Base-by-base conservation (phyloP, 2,888 invertebrate species). In the Euclidia mi region DNA sequence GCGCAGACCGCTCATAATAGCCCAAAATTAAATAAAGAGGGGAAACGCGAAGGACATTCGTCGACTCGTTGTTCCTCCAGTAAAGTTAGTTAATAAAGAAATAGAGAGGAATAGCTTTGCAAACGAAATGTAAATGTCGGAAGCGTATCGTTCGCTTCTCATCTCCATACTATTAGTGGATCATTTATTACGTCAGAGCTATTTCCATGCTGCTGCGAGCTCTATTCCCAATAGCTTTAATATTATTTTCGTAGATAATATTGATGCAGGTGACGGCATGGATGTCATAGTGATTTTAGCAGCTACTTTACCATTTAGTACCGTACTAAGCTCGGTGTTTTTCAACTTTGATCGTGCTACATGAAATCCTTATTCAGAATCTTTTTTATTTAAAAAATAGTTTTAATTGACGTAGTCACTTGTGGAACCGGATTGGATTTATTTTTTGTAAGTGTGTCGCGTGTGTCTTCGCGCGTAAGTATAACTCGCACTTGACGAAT, bases 121-220 rank as follows among this genome's bases (percentile, higher is more conserved):
- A 51, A 70, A 59, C 47, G 50, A 67, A 56, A 72, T 70, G 67
- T 64, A 64, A 72, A 72, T 70, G 56, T 45, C 28, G 48, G 40
- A 11, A 59, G 55, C 64, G 67, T 64, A 61, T 71, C 63, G 66
- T 58, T 50, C 37, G 64, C 34, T 38, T 52, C 70, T 72, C 73
- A 71, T 71, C 71, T 72, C 64, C 73, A 72, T 72, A 70, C 60
- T 66, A 72, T 71, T 72, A 71, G 67, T 57, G 57, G 67, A 67
- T 66, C 64, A 67, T 72, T 71, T 72, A 64, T 71, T 72, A 72
- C 58, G 56, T 53, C 56, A 43, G 58, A 51, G 60, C 53, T 60
- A 70, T 25, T 50, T 50, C 46, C 64, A 65, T 47, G 47, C 41
- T 50, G 52, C 41, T 37, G 43, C 43, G 50, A 37, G 46, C 49